Conservation (phyloP, 2,888 invertebrate species). For the Ophonus ardosiacus region DNA sequence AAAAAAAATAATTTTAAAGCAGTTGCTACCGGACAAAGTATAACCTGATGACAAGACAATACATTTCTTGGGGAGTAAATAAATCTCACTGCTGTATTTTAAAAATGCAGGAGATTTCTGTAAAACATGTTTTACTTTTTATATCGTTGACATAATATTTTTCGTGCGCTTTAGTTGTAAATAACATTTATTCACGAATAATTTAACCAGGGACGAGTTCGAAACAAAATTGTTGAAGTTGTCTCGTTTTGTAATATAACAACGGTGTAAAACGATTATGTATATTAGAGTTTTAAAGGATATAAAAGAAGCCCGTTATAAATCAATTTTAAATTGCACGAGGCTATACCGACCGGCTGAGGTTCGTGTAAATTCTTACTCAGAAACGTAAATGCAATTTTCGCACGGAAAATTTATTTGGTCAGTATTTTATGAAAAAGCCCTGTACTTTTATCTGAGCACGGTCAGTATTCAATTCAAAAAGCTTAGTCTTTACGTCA, state of each 20-base stretch:
- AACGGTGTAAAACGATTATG: constrained; percentile 41
- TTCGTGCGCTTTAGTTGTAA: not conserved
- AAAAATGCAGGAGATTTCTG: constrained; percentile 16
- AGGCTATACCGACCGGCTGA: not conserved
- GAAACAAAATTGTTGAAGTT: constrained; percentile 22
- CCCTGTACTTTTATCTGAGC: constrained; percentile 15
- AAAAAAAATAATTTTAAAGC: not conserved
- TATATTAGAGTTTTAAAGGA: constrained; percentile 47
- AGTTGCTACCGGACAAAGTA: not conserved
- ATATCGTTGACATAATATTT: constrained; percentile 16
- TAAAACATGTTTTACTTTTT: not conserved
- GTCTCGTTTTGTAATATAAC: constrained; percentile 32
- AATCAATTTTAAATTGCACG: constrained; percentile 46
- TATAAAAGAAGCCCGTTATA: constrained; percentile 47
- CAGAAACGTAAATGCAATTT: constrained; percentile 46
- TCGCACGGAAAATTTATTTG: constrained; percentile 36
- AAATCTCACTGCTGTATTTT: not conserved
- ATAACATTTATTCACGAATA: constrained; percentile 19
- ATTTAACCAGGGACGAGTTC: constrained; percentile 2
- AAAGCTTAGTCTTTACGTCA: not conserved
- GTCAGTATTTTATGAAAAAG: constrained; percentile 41
- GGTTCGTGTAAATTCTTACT: constrained; percentile 40
- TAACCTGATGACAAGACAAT: not conserved
- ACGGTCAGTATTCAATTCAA: constrained; percentile 27
- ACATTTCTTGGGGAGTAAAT: not conserved